Base-by-base conservation (phyloP, 2,888 invertebrate species). In the Andrena hattorfiana region DNA sequence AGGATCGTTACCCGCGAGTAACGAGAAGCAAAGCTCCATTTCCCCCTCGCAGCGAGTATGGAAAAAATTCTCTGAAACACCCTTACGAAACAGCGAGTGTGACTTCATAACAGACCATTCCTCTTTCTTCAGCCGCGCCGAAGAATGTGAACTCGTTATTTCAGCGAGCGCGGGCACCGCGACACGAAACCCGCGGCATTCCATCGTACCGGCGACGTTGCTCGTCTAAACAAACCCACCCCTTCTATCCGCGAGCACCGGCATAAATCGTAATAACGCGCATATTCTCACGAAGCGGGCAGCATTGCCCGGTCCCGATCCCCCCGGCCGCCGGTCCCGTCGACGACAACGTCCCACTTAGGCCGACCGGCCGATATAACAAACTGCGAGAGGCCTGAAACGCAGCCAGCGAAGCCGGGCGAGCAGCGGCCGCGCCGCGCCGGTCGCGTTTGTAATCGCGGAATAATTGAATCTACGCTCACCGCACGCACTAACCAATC, bases 391-490 rank as follows among this genome's bases (percentile, higher is more conserved):
- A 59, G 48, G 77, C 74, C 42, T 75, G 74, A 80, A 79, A 85
- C 79, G 73, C 60, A 56, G 77, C 54, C 63, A 72, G 78, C 68
- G 79, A 13, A 70, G 79, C 49, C 75, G 66, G 77, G 69, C 86
- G 69, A 69, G 75, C 87, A 78, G 85, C 87, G 87, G 35, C 35
- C 35, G 35, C 35, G 28, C 62, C 42, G 42, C 42, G 87, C 83
- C 85, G 86, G 84, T 88, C 84, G 88, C 87, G 88, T 86, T 42
- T 91, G 92, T 92, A 92, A 93, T 93, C 91, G 92, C 88, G 89
- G 92, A 93, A 93, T 93, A 93, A 93, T 93, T 93, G 93, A 93
- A 93, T 93, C 91, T 87, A 87, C 86, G 89, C 86, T 86, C 86
- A 77, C 87, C 74, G 76, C 76, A 60, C 68, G 72, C 71, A 78